Evolutionary conservation across 1,140 invertebrate species (phyloP), one percentile per base, ranked within the genome.

Genomic region (Gyrodactylus bullatarudis): DNA sequence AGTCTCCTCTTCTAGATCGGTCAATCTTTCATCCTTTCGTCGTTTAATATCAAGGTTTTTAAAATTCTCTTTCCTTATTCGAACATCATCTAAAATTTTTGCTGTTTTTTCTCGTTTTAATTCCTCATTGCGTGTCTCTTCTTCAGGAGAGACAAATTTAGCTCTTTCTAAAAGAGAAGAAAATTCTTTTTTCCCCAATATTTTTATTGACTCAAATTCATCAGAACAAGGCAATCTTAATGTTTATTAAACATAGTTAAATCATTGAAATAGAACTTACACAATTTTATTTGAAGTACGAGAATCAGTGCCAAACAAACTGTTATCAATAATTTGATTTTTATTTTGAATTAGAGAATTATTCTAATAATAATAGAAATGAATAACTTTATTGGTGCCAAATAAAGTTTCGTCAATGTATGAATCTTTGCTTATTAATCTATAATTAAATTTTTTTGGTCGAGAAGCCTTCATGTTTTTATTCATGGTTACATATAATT

Each of bases 1-100:
- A 0, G 80, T 79, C 68, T 81, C 80, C 34, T 78, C 75, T 68
- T 81, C 80, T 1, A 82, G 76, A 71, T 81, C 80, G 74, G 78
- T 81, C 23, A 81, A 75, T 73, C 77, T 77, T 69, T 79, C 78
- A 77, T 80, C 79, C 72, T 79, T 78, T 69, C 76, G 76, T 25
- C 80, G 74, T 1, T 78, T 76, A 69, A 79, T 71, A 73, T 82
- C 81, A 68, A 78, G 75, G n/a, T 77, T 75, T 75, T 81, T 81
- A 75, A 82, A 78, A 23, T 75, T 68, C 68, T 78, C 78, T 75
- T 81, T 81, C 23, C 80, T 73, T n/a, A n/a, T 54, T 54, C 34
- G 34, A 16, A 54, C 34, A n/a, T 54, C 34, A 54, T 54, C 34
- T 16, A 54, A n/a, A n/a, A 54, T 54, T n/a, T 54, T 54, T 8